A percentile compares a stretch with the other conserved stretches of the same genome.
phyloP scores from a whole-genome alignment of 2,113 vertebrate genomes.

The Nycticebus coucang region DNA sequence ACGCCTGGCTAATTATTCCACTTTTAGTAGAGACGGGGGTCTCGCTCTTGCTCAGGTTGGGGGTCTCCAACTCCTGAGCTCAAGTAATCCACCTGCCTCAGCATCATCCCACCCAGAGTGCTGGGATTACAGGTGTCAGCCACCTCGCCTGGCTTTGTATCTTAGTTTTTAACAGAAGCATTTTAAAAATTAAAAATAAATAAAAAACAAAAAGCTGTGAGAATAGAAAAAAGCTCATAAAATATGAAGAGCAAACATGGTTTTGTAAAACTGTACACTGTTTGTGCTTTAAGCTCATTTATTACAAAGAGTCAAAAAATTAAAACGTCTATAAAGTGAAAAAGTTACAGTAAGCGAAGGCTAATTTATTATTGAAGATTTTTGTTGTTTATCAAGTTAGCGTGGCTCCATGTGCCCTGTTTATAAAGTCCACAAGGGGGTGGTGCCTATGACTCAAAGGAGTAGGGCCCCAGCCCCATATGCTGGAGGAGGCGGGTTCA shows the following conservation, averaged over 20 bases:
- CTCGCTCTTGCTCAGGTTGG: too few species aligned
- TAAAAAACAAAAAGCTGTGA: neutral
- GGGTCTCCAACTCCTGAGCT: too few species aligned
- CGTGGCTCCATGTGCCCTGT: neutral
- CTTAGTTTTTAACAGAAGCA: neutral
- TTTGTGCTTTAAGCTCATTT: neutral
- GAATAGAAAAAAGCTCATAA: neutral
- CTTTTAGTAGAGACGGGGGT: too few species aligned
- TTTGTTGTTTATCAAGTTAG: too few species aligned
- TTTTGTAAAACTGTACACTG: neutral
- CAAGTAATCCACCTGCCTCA: too few species aligned
- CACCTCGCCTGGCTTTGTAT: neutral
- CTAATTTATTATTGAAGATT: neutral
- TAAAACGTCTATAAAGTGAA: neutral
- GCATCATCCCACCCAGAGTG: too few species aligned
- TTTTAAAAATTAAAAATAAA: neutral
- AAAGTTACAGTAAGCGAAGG: neutral
- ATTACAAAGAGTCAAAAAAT: neutral
- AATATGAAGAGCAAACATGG: neutral
- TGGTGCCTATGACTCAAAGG: too few species aligned
- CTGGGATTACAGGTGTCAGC: too few species aligned
- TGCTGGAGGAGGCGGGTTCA: too few species aligned
- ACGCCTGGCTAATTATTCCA: too few species aligned
- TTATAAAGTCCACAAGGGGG: neutral
- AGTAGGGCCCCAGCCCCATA: too few species aligned